Percentiles rank a stretch among this genome's conserved stretches.
These are phyloP conservation scores for Lutjanus argentimaculatus DNA, from an alignment of 2,797 vertebrate genomes.

Conservation along the genomic window DNA sequence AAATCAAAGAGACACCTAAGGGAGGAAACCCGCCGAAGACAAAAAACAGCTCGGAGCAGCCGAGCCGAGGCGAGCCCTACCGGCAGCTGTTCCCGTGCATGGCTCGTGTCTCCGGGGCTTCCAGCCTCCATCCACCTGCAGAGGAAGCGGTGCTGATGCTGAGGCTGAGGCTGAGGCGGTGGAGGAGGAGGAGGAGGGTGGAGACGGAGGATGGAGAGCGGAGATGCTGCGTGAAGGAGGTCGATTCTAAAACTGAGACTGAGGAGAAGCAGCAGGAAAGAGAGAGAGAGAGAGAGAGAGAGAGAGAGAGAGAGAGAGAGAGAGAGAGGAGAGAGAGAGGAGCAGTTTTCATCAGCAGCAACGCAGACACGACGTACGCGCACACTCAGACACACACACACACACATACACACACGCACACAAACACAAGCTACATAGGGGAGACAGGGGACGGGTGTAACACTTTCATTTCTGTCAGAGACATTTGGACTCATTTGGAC, in stretches of 20 bases:
- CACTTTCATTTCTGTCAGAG: too few relatives aligned
- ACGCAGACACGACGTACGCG: slow-evolving; percentile 48
- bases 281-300: neutral
- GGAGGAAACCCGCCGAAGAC: neutral
- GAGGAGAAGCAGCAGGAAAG: slow-evolving; percentile 11
- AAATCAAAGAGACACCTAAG: neutral
- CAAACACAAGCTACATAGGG: too few relatives aligned
- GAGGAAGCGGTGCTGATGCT: slow-evolving; percentile 52
- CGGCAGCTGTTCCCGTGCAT: slow-evolving; percentile 63
- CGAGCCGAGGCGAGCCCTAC: slow-evolving; percentile 51
- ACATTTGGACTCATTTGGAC: too few relatives aligned
- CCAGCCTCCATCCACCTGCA: slow-evolving; percentile 74
- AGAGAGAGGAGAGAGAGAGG: neutral
- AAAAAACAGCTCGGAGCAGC: slow-evolving; percentile 21
- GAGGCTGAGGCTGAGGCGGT: neutral
- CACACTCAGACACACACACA: slow-evolving; percentile 10
- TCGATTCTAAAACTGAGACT: slow-evolving; percentile 54
- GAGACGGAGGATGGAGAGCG: slow-evolving; percentile 50
- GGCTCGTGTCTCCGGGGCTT: slow-evolving; percentile 62
- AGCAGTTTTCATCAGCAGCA: slow-evolving; percentile 15
- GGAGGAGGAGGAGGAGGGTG: slow-evolving; percentile 26
- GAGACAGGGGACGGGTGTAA: too few relatives aligned
- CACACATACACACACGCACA: neutral
- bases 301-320: neutral
- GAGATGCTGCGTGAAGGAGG: slow-evolving; percentile 65